Percentiles rank a stretch among this genome's conserved stretches.
Evolutionary conservation across 92 coral and sea anemone genomes (phyloP).

Genomic region (Anthopleura xanthogrammica): DNA sequence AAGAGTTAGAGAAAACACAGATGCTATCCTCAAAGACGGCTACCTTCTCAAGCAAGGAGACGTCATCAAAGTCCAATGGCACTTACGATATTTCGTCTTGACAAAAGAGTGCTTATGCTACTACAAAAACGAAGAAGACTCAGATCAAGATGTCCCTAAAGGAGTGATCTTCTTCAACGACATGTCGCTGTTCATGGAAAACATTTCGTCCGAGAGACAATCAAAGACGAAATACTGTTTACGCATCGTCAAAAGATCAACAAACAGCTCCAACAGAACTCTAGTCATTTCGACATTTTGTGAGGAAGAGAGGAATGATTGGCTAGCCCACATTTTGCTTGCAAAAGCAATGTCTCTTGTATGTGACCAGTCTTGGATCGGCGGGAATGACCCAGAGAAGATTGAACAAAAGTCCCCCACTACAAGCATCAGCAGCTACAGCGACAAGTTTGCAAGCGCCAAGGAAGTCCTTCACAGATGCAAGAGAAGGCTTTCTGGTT

Average conservation of each 20-base stretch:
- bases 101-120: slow-evolving; percentile 84
- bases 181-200: slow-evolving; percentile 77
- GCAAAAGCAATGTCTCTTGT: slow-evolving; percentile 75
- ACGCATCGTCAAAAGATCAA: slow-evolving; percentile 65
- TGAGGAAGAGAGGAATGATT: slow-evolving; percentile 69
- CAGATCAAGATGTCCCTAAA: slow-evolving; percentile 58
- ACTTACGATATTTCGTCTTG: slow-evolving; percentile 74
- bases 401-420: slow-evolving; percentile 9
- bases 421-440: neutral
- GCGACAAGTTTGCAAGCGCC: slow-evolving; percentile 41
- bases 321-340: slow-evolving; percentile 71
- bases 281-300: slow-evolving; percentile 40
- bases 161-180: slow-evolving; percentile 85
- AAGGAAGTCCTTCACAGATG: slow-evolving; percentile 61
- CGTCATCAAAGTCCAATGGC: slow-evolving; percentile 71
- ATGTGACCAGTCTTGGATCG: slow-evolving; percentile 62
- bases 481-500: slow-evolving; percentile 57
- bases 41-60: slow-evolving; percentile 85
- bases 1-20: slow-evolving; percentile 23
- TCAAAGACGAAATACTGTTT: slow-evolving; percentile 65
- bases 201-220: slow-evolving; percentile 52
- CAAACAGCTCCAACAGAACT: slow-evolving; percentile 36
- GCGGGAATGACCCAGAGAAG: slow-evolving; percentile 36
- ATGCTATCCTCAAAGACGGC: slow-evolving; percentile 52
- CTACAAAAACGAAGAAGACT: slow-evolving; percentile 61